Percentiles rank a stretch among this genome's conserved stretches.
Evolutionary conservation across 2,113 vertebrate genomes (phyloP).

Genomic region (Romanogobio albipinnatus): DNA sequence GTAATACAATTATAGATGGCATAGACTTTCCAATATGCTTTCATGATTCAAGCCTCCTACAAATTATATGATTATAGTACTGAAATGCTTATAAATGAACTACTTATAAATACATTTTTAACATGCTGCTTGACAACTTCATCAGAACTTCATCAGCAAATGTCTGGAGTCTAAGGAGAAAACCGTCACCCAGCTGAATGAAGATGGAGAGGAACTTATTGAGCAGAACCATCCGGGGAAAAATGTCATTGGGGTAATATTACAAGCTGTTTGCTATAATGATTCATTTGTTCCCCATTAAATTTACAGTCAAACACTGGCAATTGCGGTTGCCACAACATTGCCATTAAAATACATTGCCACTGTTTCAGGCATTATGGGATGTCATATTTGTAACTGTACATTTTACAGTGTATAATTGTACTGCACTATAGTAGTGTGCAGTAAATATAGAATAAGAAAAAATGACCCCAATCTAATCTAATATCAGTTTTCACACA

Average conservation of each 20-base stretch:
- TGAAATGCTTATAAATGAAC: neutral
- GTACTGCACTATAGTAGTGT: neutral
- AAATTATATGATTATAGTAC: neutral
- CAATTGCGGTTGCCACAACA: neutral
- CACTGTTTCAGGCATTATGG: neutral
- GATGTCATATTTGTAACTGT: neutral
- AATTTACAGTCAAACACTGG: neutral
- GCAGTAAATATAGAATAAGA: neutral
- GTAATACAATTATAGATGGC: neutral
- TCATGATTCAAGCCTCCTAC: neutral
- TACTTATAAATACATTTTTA: too few species aligned
- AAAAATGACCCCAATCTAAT: neutral
- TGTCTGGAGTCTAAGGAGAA: constrained; percentile 93
- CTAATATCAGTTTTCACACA: neutral
- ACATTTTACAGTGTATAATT: neutral
- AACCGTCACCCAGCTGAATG: constrained; percentile 86
- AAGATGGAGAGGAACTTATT: constrained; percentile 86
- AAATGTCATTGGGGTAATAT: constrained; percentile 88
- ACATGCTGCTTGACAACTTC: neutral
- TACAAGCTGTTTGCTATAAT: neutral
- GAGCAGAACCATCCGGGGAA: constrained; percentile 84
- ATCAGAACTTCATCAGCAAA: constrained; percentile 91
- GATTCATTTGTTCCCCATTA: too few species aligned
- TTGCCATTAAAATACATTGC: neutral
- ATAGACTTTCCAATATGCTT: neutral